Conservation (phyloP, 1,140 invertebrate species). For the Drosophila kikkawai region DNA sequence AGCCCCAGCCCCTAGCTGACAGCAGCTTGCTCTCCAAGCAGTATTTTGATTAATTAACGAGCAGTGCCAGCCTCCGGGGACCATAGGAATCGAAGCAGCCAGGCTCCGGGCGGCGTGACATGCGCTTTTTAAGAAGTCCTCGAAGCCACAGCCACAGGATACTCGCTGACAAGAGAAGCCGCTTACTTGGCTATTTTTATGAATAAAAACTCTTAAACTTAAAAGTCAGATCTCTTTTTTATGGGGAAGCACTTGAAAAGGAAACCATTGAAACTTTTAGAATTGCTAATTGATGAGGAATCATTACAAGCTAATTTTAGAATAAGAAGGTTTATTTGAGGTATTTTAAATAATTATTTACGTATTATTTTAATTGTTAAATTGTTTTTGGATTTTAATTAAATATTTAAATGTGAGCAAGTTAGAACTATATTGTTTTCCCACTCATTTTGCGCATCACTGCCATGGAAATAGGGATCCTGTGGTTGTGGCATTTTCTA, state of each 20-base stretch:
- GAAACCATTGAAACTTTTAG: constrained; percentile 5
- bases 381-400: not conserved
- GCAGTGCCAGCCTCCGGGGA: constrained; percentile 50
- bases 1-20: constrained; percentile 23
- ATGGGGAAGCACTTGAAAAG: constrained; percentile 1
- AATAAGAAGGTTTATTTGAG: not conserved
- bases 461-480: constrained; percentile 11
- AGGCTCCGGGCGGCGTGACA: constrained; percentile 18
- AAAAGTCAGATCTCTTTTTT: not conserved
- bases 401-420: not conserved
- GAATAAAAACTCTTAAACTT: not conserved
- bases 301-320: constrained; percentile 9
- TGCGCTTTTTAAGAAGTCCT: constrained; percentile 12
- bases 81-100: constrained; percentile 30
- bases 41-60: constrained; percentile 80
- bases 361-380: not conserved
- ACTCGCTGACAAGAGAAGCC: constrained; percentile 13
- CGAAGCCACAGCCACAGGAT: constrained; percentile 44
- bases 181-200: constrained; percentile 29
- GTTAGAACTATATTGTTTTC: not conserved
- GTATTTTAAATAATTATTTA: not conserved
- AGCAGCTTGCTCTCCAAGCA: constrained; percentile 41
- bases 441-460: constrained; percentile 19
- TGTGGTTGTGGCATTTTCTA: constrained; percentile 64
- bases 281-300: not conserved